phyloP scores from a whole-genome alignment of 2,797 vertebrate species.

The Schizopygopsis pylzovi region DNA sequence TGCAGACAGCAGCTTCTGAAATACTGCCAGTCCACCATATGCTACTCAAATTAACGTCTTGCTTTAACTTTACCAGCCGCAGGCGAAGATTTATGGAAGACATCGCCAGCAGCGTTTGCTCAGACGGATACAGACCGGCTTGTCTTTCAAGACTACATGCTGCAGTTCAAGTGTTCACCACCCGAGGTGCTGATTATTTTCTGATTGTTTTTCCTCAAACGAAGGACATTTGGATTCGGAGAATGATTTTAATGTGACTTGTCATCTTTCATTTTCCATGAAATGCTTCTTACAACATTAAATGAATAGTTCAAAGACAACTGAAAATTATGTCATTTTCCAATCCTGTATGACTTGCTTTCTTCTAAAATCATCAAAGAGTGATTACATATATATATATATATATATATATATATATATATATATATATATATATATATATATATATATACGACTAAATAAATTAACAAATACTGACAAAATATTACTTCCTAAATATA shows the following conservation, averaged over 20 bases:
- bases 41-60: slow-evolving; percentile 41
- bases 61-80: slow-evolving; percentile 37
- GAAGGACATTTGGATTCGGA: neutral
- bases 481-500: neutral
- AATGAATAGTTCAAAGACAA: neutral
- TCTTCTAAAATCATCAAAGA: neutral
- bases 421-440: too few species aligned
- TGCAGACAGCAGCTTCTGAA: slow-evolving; percentile 29
- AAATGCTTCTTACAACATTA: neutral
- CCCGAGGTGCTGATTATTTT: slow-evolving; percentile 16
- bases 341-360: neutral
- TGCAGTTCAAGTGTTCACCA: slow-evolving; percentile 16
- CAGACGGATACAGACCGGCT: slow-evolving; percentile 20
- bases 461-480: neutral
- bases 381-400: too few species aligned
- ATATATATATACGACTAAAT: neutral
- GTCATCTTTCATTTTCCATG: neutral
- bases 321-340: neutral
- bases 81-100: slow-evolving; percentile 47
- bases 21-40: slow-evolving; percentile 41
- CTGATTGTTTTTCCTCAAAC: slow-evolving; percentile 25
- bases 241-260: slow-evolving; percentile 1
- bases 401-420: too few species aligned
- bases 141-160: slow-evolving; percentile 15
- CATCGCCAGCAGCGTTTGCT: slow-evolving; percentile 42